Evolutionary conservation across 2,888 invertebrate species (phyloP).

Genomic region (Polydesmus complanatus): DNA sequence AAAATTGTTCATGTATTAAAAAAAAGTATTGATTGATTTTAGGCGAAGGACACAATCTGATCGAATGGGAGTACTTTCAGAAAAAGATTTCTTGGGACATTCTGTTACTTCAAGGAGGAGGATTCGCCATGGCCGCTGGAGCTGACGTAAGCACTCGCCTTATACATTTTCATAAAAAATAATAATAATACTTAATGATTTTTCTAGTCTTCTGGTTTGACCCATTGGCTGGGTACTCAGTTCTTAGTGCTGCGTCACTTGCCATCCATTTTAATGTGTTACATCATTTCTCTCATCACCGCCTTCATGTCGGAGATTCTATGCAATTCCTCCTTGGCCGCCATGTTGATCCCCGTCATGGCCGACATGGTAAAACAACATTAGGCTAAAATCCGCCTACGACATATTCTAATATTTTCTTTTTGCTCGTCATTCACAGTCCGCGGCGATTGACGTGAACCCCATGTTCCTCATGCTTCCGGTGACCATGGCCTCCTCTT

Average conservation of each 20-base stretch:
- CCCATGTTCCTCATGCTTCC: conserved; percentile 82
- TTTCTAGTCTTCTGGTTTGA: conserved; percentile 57
- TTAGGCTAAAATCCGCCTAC: conserved; percentile 73
- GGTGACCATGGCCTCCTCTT: conserved; percentile 72
- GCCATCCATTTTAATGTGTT: conserved; percentile 48
- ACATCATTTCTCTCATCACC: conserved; percentile 63
- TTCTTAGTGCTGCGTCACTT: conserved; percentile 50
- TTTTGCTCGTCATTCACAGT: conserved; percentile 40
- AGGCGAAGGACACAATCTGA: conserved; percentile 45
- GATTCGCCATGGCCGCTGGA: conserved; percentile 78
- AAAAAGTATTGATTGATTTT: not conserved
- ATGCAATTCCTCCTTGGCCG: conserved; percentile 79
- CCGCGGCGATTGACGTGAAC: conserved; percentile 54
- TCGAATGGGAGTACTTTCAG: conserved; percentile 66
- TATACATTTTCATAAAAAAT: not conserved
- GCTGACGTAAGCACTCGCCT: conserved; percentile 34
- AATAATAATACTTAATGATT: not conserved
- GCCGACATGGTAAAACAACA: conserved; percentile 49
- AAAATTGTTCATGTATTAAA: too few species aligned
- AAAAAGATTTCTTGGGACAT: conserved; percentile 81
- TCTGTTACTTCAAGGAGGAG: conserved; percentile 67
- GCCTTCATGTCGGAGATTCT: conserved; percentile 76
- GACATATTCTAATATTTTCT: too few species aligned
- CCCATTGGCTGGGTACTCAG: conserved; percentile 54
- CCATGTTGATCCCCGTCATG: conserved; percentile 72